Evolutionary conservation across 2,797 vertebrate species (phyloP).

Genomic region (Etheostoma perlongum): DNA sequence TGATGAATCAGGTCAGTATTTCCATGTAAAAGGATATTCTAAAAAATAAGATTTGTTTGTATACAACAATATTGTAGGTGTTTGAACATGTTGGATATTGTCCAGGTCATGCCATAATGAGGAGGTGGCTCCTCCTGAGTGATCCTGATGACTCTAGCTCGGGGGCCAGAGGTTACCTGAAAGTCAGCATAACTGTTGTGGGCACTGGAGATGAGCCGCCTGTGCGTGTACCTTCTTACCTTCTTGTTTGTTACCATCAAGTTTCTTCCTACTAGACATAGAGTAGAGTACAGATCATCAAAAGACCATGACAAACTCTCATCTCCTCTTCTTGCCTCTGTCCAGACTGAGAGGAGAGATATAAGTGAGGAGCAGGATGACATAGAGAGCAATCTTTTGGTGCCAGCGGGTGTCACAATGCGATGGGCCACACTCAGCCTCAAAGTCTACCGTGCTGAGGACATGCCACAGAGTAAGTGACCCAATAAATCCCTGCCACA

Average conservation of each 20-base stretch:
- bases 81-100: slow-evolving; percentile 9
- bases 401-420: slow-evolving; percentile 92
- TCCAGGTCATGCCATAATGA: slow-evolving; percentile 85
- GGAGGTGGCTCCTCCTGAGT: slow-evolving; percentile 95
- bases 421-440: slow-evolving; percentile 91
- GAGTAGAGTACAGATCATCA: slow-evolving; percentile 10
- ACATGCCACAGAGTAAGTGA: slow-evolving; percentile 94
- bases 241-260: neutral
- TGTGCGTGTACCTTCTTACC: slow-evolving; percentile 73
- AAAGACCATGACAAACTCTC: neutral
- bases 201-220: slow-evolving; percentile 94
- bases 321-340: neutral
- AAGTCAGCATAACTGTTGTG: slow-evolving; percentile 94
- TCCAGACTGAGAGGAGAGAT: slow-evolving; percentile 88
- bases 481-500: neutral
- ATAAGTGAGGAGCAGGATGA: slow-evolving; percentile 90
- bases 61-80: neutral
- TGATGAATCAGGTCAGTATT: slow-evolving; percentile 90
- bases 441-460: slow-evolving; percentile 96
- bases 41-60: neutral
- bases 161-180: slow-evolving; percentile 94
- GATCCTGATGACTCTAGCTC: slow-evolving; percentile 91
- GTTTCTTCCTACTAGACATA: neutral
- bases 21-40: neutral
- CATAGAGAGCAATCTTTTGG: slow-evolving; percentile 93